phyloP scores from a whole-genome alignment of 2,797 vertebrate species.

The Mormyrus hasselquistii region DNA sequence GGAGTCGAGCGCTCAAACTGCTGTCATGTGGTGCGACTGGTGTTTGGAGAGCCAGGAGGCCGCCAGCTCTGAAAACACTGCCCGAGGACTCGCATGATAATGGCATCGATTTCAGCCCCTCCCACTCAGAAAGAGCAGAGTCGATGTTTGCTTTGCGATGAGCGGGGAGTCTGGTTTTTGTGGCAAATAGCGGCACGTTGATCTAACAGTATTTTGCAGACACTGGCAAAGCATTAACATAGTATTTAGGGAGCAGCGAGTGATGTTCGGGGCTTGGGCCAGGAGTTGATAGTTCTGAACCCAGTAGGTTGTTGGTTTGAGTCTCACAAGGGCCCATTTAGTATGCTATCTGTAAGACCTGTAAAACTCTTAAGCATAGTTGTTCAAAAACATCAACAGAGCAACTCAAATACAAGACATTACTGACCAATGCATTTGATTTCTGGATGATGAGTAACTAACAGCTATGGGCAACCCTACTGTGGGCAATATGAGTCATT shows the following conservation, averaged over 20 bases:
- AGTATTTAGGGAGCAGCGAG: background rate
- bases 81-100: conserved; percentile 56
- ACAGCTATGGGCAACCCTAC: background rate
- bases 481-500: background rate
- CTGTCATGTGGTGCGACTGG: conserved; percentile 48
- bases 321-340: background rate
- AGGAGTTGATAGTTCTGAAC: background rate
- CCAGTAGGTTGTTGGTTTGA: background rate
- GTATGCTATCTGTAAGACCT: background rate
- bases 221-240: background rate
- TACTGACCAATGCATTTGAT: background rate
- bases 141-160: background rate
- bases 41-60: conserved; percentile 46
- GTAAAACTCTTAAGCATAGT: background rate
- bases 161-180: background rate
- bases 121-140: conserved; percentile 25
- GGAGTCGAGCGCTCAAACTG: conserved; percentile 41
- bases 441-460: background rate
- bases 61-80: conserved; percentile 45
- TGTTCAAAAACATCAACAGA: background rate
- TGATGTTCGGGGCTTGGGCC: background rate
- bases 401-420: background rate
- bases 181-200: background rate
- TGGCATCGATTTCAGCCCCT: conserved; percentile 53
- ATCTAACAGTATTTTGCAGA: background rate